phyloP scores from a whole-genome alignment of 2,113 vertebrate species.

The Suricata suricatta region DNA sequence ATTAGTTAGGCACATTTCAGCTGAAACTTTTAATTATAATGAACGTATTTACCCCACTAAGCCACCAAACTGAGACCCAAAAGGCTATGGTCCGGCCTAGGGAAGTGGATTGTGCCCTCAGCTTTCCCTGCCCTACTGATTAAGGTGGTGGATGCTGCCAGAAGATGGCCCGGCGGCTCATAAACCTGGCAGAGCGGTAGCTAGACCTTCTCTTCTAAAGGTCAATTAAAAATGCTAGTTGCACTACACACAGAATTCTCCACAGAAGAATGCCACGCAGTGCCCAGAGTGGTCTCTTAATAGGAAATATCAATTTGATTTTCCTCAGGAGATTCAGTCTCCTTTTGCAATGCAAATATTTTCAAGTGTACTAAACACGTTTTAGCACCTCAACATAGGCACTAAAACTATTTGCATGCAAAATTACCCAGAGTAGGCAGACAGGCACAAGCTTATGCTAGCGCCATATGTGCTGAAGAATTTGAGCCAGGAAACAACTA shows the following conservation, averaged over 20 bases:
- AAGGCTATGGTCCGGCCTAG: conserved; percentile 45
- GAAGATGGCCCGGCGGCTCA: conserved; percentile 55
- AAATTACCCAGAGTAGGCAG: conserved; percentile 89
- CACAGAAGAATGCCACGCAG: conserved; percentile 57
- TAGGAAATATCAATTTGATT: conserved; percentile 86
- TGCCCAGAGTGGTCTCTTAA: conserved; percentile 79
- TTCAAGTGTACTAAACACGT: conserved; percentile 91
- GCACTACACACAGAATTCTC: conserved; percentile 76
- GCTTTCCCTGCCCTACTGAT: conserved; percentile 30
- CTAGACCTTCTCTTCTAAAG: conserved; percentile 60
- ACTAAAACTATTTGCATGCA: conserved; percentile 90
- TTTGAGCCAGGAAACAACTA: conserved; percentile 88
- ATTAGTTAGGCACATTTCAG: conserved; percentile 76
- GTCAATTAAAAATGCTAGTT: conserved; percentile 80
- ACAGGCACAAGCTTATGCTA: conserved; percentile 90
- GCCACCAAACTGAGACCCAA: conserved; percentile 54
- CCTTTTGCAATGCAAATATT: conserved; percentile 91
- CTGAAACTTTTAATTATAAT: conserved; percentile 65
- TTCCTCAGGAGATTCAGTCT: conserved; percentile 84
- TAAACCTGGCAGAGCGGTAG: conserved; percentile 66
- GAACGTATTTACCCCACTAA: conserved; percentile 54
- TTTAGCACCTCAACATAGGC: conserved; percentile 88
- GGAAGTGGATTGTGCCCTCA: not conserved
- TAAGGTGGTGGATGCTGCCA: conserved; percentile 40
- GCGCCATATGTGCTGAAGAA: conserved; percentile 89